phyloP scores from a whole-genome alignment of 53 echinoderm and acorn worm genomes.

The Holothuria scabra region DNA sequence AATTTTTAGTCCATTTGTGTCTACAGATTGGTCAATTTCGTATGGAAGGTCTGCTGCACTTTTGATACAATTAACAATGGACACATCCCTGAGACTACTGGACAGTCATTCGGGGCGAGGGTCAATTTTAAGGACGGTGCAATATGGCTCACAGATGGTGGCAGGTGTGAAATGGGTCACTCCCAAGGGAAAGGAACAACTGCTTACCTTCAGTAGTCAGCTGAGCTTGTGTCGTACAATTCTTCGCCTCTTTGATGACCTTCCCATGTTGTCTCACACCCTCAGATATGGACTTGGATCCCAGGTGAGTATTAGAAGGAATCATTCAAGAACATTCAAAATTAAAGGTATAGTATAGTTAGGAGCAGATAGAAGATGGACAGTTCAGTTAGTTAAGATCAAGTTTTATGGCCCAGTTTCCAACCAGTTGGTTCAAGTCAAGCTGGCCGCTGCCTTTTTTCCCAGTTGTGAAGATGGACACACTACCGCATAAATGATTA shows the following conservation, averaged over 20 bases:
- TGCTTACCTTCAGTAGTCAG: conserved; percentile 60
- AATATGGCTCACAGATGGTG: conserved; percentile 66
- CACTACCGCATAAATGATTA: too few relatives aligned
- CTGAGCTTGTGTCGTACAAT: conserved; percentile 78
- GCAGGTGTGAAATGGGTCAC: conserved; percentile 59
- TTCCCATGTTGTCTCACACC: conserved; percentile 85
- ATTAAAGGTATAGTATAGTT: too few relatives aligned
- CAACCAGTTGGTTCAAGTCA: too few relatives aligned
- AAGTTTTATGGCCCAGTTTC: too few relatives aligned
- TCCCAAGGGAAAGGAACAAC: conserved; percentile 51
- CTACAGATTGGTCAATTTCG: too few relatives aligned
- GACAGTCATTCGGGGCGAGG: conserved; percentile 81
- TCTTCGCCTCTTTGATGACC: conserved; percentile 89
- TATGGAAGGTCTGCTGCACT: too few relatives aligned
- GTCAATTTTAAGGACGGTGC: conserved; percentile 69
- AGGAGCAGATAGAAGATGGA: too few relatives aligned
- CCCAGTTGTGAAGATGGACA: too few relatives aligned
- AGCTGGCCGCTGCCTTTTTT: too few relatives aligned
- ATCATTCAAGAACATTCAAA: neutral
- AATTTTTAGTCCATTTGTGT: too few relatives aligned
- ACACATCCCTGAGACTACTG: conserved; percentile 61
- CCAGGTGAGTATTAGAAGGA: conserved; percentile 59
- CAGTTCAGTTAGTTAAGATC: too few relatives aligned
- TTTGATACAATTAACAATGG: neutral
- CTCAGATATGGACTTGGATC: conserved; percentile 81